phyloP scores from a whole-genome alignment of 2,113 vertebrate species.

The Sarotherodon lohbergeri region DNA sequence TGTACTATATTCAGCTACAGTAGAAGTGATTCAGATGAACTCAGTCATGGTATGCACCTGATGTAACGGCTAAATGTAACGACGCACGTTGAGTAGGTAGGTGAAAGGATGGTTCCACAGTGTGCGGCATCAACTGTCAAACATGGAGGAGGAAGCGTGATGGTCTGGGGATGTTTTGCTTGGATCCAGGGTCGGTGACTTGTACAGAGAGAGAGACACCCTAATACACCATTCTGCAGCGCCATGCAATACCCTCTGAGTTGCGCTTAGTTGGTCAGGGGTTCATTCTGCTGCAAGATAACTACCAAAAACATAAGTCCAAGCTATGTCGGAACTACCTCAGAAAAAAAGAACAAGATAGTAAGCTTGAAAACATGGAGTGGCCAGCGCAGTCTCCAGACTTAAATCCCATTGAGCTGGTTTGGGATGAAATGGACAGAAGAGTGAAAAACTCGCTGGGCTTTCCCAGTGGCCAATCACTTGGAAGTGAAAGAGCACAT shows the following conservation, averaged over 20 bases:
- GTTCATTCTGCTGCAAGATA: neutral
- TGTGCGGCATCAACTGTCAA: neutral
- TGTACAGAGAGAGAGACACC: neutral
- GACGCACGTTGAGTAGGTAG: neutral
- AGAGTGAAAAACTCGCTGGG: accelerated
- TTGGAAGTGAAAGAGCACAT: neutral
- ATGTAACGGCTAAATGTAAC: neutral
- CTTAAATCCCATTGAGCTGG: neutral
- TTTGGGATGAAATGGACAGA: neutral
- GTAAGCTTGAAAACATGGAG: neutral
- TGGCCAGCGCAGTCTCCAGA: neutral
- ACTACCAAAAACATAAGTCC: neutral
- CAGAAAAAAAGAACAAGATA: neutral
- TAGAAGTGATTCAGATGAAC: neutral
- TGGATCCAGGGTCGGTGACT: neutral
- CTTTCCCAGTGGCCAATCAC: neutral
- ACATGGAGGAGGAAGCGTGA: neutral
- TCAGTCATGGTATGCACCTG: neutral
- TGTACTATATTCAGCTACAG: neutral
- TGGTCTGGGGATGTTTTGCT: neutral
- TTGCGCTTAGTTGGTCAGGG: neutral
- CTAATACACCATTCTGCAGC: neutral
- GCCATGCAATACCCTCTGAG: neutral
- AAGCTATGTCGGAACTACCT: neutral
- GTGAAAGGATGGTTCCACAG: neutral